Base-by-base conservation (phyloP, 1,140 invertebrate species). In the Lasaia peninsularis region DNA sequence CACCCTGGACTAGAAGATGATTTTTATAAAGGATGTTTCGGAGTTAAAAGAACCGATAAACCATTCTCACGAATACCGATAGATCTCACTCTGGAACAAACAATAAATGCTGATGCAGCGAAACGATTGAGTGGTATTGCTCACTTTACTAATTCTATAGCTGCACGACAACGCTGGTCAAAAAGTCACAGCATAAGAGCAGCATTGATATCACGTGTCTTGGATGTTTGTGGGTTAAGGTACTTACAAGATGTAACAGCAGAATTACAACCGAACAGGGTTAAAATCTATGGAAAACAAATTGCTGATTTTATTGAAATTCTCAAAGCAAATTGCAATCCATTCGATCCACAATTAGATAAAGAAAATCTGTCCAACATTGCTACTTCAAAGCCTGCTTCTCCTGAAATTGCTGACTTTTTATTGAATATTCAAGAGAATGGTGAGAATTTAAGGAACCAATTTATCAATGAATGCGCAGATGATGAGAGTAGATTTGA, bases 91-190 rank as follows among this genome's bases (percentile, higher is more conserved):
- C 44, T 75, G 24, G 74, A 79, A 62, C 72, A 69, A 51, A 75
- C 72, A 9, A 67, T 78, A 20, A 74, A 75, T 62, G 71, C 61
- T 14, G 73, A 78, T 58, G 75, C 73, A 37, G 73, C 64, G n/a
- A 68, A 50, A 52, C 40, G 53, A 32, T 37, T 69, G 2, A 70
- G 53, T 31, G 75, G 69, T 21, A 62, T 77, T 34, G 52, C 32
- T 14, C 62, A 73, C 11, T 62, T 73, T 37, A 72, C 67, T 20
- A 63, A 70, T 60, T 75, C 67, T 9, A 64, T 72, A 24, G 52
- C 67, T 40, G 69, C 69, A 8, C 52, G 72, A 16, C 69, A 73
- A 56, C 52, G 65, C n/a, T 72, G 67, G 67, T 6, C 49, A 52
- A 61, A 56, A 65, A 69, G 58, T 52, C 67, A 69, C 50, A 55